Base-by-base conservation (phyloP, 2,113 vertebrate species). In the Zapornia atra region DNA sequence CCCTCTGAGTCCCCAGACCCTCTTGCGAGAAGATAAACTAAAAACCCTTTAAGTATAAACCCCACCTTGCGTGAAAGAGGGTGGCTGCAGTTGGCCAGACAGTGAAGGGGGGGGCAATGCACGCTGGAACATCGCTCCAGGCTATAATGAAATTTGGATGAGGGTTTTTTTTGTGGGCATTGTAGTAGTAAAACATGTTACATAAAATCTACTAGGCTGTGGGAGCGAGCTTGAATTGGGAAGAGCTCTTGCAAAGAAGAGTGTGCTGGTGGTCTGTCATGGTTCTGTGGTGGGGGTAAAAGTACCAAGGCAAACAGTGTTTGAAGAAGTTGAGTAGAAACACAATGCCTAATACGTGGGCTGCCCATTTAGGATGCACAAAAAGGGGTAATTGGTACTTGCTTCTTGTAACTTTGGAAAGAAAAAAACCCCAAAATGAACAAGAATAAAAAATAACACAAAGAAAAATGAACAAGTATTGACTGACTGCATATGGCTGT, bases 201-300 rank as follows among this genome's bases (percentile, higher is more conserved):
- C 31, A 54, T 82, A 85, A 89, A 93, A 82, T 73, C 42, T 71
- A 13, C 38, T 59, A 17, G 79, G 50, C 82, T 86, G 16, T 91
- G 66, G 50, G 19, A 94, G 40, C 71, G 75, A 84, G 36, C 84
- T 38, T 60, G 78, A 76, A 25, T 36, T 77, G 63, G 66, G 77
- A 77, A 36, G 48, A 73, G 53, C 53, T 88, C 36, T 94, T 28
- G 36, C 19, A 7, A 80, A 82, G 65, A 71, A 71, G 72, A 80
- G 40, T 15, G 20, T 38, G 65, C 71, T 90, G 91, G 82, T 96
- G 85, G 85, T 95, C 89, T 95, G 84, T 48, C 48, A n/a, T 48
- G 70, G 50, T 85, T 82, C 75, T 92, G 25, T 61, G 42, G 29
- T 61, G 48, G 28, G 29, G 24, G 24, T 53, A 78, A 44, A 78